A percentile compares a stretch with the other conserved stretches of the same genome.
phyloP scores from a whole-genome alignment of 2,888 invertebrate genomes.

The Trimorus sp. region DNA sequence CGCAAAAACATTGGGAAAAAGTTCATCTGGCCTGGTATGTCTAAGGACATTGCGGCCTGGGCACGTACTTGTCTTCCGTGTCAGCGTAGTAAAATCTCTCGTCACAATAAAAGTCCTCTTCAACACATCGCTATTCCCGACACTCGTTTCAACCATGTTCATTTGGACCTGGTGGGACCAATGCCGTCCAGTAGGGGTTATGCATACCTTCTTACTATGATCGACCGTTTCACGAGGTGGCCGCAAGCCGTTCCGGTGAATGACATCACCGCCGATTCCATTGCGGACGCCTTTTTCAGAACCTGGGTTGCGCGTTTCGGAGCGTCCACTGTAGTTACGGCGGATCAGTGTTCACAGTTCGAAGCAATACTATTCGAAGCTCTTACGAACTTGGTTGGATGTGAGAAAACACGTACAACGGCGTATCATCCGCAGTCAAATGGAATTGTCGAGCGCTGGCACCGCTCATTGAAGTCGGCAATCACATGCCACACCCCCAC shows the following conservation, averaged over 20 bases:
- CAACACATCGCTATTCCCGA: background rate
- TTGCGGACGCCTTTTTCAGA: constrained; percentile 54
- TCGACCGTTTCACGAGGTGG: constrained; percentile 72
- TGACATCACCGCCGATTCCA: constrained; percentile 61
- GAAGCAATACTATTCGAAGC: constrained; percentile 27
- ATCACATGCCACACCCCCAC: constrained; percentile 24
- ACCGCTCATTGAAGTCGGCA: background rate
- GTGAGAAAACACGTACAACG: too few relatives aligned
- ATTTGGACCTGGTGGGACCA: constrained; percentile 77
- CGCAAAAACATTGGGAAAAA: too few relatives aligned
- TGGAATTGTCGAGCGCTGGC: constrained; percentile 56
- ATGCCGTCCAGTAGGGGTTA: constrained; percentile 17
- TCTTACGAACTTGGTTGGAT: constrained; percentile 2
- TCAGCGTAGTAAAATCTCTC: too few relatives aligned
- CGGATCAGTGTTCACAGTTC: constrained; percentile 59
- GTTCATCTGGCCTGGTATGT: too few relatives aligned
- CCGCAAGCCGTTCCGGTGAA: constrained; percentile 60
- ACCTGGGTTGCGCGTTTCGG: constrained; percentile 66
- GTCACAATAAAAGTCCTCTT: too few relatives aligned
- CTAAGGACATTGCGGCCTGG: too few relatives aligned
- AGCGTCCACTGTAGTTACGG: constrained; percentile 46
- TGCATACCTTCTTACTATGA: constrained; percentile 74
- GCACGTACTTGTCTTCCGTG: too few relatives aligned
- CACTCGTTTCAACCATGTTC: constrained; percentile 70
- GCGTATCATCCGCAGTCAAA: constrained; percentile 27